phyloP scores from a whole-genome alignment of 2,113 vertebrate species.

The Sus scrofa region T2T-Sscrofa CM000820.6:134366001-134366500 shows the following conservation, averaged over 20 bases:
- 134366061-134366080: constrained; percentile 98
- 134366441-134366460: constrained; percentile 25
- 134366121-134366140: constrained; percentile 94
- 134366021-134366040: constrained; percentile 96
- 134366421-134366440: background rate
- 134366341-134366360: constrained; percentile 81
- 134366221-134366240: constrained; percentile 91
- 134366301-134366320: constrained; percentile 79
- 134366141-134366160: constrained; percentile 96
- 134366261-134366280: constrained; percentile 78
- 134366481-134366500: background rate
- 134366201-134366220: constrained; percentile 94
- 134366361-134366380: constrained; percentile 81
- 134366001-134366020: constrained; percentile 97
- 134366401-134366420: constrained; percentile 77
- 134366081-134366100: constrained; percentile 98
- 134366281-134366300: constrained; percentile 78
- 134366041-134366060: constrained; percentile 97
- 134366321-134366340: constrained; percentile 83
- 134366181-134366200: constrained; percentile 93
- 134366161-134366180: constrained; percentile 96
- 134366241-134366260: constrained; percentile 88
- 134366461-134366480: background rate
- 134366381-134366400: constrained; percentile 78
- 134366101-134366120: constrained; percentile 97